Percentiles rank a stretch among this genome's conserved stretches.
These are phyloP conservation scores for Entelurus aequoreus DNA, from an alignment of 2,113 vertebrate genomes.

Conservation along the genomic window DNA sequence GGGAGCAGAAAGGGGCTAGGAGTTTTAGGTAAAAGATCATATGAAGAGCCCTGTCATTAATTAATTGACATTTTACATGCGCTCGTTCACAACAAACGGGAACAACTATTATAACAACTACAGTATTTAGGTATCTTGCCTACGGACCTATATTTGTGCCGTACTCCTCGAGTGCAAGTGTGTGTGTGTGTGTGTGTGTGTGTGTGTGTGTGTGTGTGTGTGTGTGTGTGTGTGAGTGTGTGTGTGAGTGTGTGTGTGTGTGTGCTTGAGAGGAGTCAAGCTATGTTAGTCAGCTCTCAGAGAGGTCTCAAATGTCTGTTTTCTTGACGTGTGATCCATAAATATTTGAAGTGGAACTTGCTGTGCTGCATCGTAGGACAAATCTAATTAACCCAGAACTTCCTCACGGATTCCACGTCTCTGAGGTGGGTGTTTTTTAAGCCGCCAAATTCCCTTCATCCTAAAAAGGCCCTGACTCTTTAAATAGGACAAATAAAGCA, in stretches of 20 bases:
- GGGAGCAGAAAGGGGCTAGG: too few relatives aligned
- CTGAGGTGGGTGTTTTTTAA: constrained; percentile 41
- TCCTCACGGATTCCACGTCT: constrained; percentile 60
- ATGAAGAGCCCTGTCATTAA: too few relatives aligned
- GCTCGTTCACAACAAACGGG: too few relatives aligned
- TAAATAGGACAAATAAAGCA: constrained; percentile 38
- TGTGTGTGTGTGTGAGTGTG: constrained; percentile 3
- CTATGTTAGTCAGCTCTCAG: constrained; percentile 58
- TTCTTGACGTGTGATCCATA: constrained; percentile 70
- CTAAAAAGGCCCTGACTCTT: constrained; percentile 50
- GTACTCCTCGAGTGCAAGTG: constrained; percentile 11
- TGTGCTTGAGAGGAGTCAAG: constrained; percentile 18
- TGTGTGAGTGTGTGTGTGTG: constrained; percentile 15
- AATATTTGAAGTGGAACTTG: constrained; percentile 72
- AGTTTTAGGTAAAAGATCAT: too few relatives aligned
- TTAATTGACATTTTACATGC: too few relatives aligned
- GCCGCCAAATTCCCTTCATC: constrained; percentile 34
- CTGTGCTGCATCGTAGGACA: constrained; percentile 63
- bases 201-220: constrained; percentile 1
- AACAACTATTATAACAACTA: too few relatives aligned
- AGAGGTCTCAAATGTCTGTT: constrained; percentile 68
- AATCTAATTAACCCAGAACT: constrained; percentile 72
- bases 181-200: not conserved
- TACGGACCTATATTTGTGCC: constrained; percentile 21
- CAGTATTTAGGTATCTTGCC: constrained; percentile 29